Evolutionary conservation across 2,888 invertebrate species (phyloP).

Genomic region (Stegophylla sp.): DNA sequence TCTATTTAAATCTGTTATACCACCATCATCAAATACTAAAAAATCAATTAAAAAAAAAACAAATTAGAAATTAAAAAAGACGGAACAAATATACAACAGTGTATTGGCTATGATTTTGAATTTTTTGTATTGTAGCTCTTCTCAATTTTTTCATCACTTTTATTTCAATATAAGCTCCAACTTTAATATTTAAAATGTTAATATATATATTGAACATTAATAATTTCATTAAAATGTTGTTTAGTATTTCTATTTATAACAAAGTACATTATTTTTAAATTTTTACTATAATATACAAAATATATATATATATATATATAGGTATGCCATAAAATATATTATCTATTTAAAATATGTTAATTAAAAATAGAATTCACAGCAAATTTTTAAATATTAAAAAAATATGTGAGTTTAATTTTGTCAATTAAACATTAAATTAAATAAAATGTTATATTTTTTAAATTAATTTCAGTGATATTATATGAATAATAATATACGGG

Average conservation of each 20-base stretch:
- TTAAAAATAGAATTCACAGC: no score
- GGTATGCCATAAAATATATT: no score
- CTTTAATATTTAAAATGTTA: conserved; percentile 62
- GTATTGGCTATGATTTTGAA: conserved; percentile 95
- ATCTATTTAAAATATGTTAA: no score
- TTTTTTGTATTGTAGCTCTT: conserved; percentile 88
- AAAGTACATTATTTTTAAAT: no score
- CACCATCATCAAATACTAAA: conserved; percentile 96
- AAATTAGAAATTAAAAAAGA: background rate
- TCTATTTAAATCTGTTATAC: conserved; percentile 90
- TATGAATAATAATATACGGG: background rate
- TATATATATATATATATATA: no score
- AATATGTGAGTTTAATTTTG: background rate
- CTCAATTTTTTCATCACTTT: conserved; percentile 81
- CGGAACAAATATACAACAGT: conserved; percentile 77
- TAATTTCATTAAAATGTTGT: background rate
- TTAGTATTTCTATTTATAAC: no score
- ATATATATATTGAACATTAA: background rate
- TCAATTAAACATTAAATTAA: background rate
- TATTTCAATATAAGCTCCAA: conserved; percentile 85
- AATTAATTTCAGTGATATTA: background rate
- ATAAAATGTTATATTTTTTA: background rate
- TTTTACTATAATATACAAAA: no score
- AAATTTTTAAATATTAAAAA: no score
- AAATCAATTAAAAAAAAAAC: background rate